A percentile compares a stretch with the other conserved stretches of the same genome.
These are phyloP conservation scores for Anoncus sp. DNA, from an alignment of 2,888 invertebrate genomes.

Conservation along the genomic window DNA sequence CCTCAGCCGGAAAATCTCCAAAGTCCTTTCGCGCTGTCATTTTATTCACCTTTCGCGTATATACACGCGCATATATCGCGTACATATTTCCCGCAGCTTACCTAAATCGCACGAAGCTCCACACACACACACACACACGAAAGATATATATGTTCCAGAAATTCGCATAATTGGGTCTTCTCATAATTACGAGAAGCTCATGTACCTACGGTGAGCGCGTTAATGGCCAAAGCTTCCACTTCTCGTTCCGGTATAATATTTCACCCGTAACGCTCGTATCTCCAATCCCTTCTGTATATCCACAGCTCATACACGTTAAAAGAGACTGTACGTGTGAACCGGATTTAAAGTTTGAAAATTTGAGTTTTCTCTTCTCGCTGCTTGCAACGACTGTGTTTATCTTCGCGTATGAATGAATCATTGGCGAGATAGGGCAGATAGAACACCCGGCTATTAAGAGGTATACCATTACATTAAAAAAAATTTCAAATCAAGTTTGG, in stretches of 20 bases:
- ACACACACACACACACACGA: conserved; percentile 20
- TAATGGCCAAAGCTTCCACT: conserved; percentile 48
- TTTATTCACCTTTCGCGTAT: conserved; percentile 24
- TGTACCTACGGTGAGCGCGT: conserved; percentile 31
- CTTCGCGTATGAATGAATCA: neutral
- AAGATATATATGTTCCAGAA: conserved; percentile 22
- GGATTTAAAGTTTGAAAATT: conserved; percentile 9
- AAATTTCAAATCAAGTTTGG: no score
- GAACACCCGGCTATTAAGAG: no score
- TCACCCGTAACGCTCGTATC: conserved; percentile 40
- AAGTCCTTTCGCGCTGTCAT: conserved; percentile 42
- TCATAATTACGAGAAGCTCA: conserved; percentile 55
- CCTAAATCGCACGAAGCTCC: conserved; percentile 22
- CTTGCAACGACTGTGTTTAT: conserved; percentile 7
- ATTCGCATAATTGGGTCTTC: conserved; percentile 61
- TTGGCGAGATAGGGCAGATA: neutral
- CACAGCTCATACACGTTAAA: conserved; percentile 49
- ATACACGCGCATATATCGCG: neutral
- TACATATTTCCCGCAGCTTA: conserved; percentile 45
- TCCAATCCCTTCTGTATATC: conserved; percentile 48
- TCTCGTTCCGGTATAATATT: conserved; percentile 55
- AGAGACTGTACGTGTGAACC: conserved; percentile 10
- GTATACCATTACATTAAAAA: no score
- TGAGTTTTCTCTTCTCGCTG: conserved; percentile 11
- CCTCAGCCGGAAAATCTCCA: conserved; percentile 36